Evolutionary conservation across 2,113 vertebrate genomes (phyloP).

Genomic region (Sula dactylatra): DNA sequence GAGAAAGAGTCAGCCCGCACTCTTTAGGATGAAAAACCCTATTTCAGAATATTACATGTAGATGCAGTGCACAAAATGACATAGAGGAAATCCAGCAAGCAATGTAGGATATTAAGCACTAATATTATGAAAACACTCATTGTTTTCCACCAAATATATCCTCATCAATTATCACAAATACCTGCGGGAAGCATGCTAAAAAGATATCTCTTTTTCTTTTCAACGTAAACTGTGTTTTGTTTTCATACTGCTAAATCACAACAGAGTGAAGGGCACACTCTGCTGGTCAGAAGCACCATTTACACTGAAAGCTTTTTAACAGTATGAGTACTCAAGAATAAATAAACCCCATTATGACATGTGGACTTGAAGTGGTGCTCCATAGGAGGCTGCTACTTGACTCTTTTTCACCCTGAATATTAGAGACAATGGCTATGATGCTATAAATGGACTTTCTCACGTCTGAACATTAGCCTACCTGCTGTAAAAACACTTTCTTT

Average conservation of each 20-base stretch:
- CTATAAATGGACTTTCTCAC: not conserved
- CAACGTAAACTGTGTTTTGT: constrained; percentile 45
- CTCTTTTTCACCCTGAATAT: not conserved
- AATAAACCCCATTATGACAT: accelerated
- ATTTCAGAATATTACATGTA: not conserved
- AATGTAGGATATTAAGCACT: not conserved
- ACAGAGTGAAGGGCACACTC: constrained; percentile 38
- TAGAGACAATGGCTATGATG: not conserved
- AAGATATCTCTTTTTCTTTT: constrained; percentile 51
- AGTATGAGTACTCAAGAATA: not conserved
- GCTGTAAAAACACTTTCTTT: not conserved
- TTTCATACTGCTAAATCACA: not conserved
- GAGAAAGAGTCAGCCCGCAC: not conserved
- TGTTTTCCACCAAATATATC: not conserved
- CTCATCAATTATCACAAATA: not conserved
- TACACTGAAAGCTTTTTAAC: not conserved
- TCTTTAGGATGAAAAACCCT: not conserved
- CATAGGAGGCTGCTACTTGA: not conserved
- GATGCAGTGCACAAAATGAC: not conserved
- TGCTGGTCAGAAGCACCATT: constrained; percentile 53
- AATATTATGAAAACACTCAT: not conserved
- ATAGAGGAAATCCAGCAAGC: not conserved
- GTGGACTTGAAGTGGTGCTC: not conserved
- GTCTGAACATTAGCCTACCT: constrained; percentile 1
- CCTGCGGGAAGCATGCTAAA: constrained; percentile 19